These are phyloP conservation scores for Archocentrus centrarchus DNA, from an alignment of 2,113 vertebrate genomes.

Conservation along the genomic window DNA sequence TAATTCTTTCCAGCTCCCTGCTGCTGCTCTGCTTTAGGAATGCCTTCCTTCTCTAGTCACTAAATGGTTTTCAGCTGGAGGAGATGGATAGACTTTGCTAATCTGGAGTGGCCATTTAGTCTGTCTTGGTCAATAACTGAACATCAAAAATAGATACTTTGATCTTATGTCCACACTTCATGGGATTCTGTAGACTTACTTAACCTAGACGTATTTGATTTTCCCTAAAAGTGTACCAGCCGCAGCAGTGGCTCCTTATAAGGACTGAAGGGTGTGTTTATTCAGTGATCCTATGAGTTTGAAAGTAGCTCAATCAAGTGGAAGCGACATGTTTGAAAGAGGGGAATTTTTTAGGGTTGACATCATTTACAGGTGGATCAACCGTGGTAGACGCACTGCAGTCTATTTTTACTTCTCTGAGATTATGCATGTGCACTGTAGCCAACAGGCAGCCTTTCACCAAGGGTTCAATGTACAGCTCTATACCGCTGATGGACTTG, in stretches of 20 bases:
- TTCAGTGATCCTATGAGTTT: constrained; percentile 61
- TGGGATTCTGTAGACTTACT: constrained; percentile 37
- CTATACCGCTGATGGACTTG: constrained; percentile 10
- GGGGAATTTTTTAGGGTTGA: constrained; percentile 58
- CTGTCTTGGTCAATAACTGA: constrained; percentile 59
- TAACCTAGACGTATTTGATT: constrained; percentile 34
- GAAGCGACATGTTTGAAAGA: constrained; percentile 62
- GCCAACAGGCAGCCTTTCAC: constrained; percentile 28
- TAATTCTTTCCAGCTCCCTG: constrained; percentile 74
- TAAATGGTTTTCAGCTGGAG: constrained; percentile 80
- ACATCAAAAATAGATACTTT: constrained; percentile 44
- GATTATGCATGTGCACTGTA: constrained; percentile 11
- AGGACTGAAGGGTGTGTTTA: constrained; percentile 62
- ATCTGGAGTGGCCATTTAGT: constrained; percentile 47
- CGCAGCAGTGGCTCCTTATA: constrained; percentile 50
- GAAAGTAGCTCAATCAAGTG: constrained; percentile 68
- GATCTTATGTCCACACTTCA: constrained; percentile 48
- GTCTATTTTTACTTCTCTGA: constrained; percentile 49
- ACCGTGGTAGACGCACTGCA: neutral
- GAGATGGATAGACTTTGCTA: constrained; percentile 49
- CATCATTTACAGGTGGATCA: constrained; percentile 70
- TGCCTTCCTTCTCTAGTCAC: constrained; percentile 53
- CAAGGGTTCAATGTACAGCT: constrained; percentile 24
- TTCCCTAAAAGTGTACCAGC: constrained; percentile 8
- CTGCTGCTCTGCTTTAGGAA: constrained; percentile 60